phyloP scores from a whole-genome alignment of 2,113 vertebrate species.

The Psilopogon haemacephalus region DNA sequence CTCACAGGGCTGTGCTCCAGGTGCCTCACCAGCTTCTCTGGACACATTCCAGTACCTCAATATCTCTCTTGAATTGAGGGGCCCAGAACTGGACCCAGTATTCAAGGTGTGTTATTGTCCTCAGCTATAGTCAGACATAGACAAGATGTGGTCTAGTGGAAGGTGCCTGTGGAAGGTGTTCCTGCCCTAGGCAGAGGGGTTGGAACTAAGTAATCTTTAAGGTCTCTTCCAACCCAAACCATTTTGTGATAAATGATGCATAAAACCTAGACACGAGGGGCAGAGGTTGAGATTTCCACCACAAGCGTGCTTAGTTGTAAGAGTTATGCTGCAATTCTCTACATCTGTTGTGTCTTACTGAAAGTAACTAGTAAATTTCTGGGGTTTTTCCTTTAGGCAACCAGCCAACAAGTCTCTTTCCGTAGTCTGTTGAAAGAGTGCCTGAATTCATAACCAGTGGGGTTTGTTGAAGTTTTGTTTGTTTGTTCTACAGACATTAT shows the following conservation, averaged over 20 bases:
- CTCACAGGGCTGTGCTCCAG: too few relatives aligned
- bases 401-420: neutral
- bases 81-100: too few relatives aligned
- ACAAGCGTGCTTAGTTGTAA: neutral
- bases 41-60: too few relatives aligned
- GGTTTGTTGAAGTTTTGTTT: neutral
- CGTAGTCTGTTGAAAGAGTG: neutral
- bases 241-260: neutral
- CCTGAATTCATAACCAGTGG: neutral
- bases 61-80: too few relatives aligned
- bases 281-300: rapidly evolving
- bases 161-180: too few relatives aligned
- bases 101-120: too few relatives aligned
- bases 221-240: too few relatives aligned
- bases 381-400: neutral
- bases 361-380: neutral
- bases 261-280: neutral
- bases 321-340: neutral
- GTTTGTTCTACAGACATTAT: neutral
- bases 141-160: too few relatives aligned
- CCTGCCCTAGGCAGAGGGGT: too few relatives aligned
- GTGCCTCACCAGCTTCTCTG: too few relatives aligned
- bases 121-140: neutral
- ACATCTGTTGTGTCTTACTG: neutral
- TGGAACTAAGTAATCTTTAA: too few relatives aligned